Evolutionary conservation across 1,140 invertebrate genomes (phyloP), one percentile per base, ranked within the genome.

Genomic region (Drosophila repleta): DNA sequence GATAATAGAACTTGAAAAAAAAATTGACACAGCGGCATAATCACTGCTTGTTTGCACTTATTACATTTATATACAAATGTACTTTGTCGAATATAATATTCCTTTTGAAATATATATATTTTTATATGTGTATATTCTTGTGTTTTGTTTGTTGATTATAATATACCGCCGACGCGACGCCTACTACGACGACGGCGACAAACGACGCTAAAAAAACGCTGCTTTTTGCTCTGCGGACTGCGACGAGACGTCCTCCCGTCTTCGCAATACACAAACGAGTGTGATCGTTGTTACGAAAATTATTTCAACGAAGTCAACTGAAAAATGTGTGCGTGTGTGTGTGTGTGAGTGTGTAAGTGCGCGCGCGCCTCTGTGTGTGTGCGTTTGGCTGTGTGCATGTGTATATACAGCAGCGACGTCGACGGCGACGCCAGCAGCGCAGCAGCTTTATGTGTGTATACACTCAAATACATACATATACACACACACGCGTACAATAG

Each of bases 241-340:
- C 73, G 76, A 64, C 66, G 69, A 60, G 70, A 88, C 83, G 83
- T 85, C 87, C 82, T 81, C 76, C 82, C 87, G 88, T 82, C 83
- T 81, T 83, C 76, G 88, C 87, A 90, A 90, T 85, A 90, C 76
- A 82, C 72, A 90, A 87, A 90, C 79, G 81, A 90, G 84, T 90
- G 90, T 84, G 90, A 91, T 91, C 90, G 90, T 91, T 89, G 85
- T 91, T 84, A 90, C 88, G 88, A 90, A 90, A 90, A 90, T 89
- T 89, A 90, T 89, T 91, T 88, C 76, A 76, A 81, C 90, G 85
- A 87, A 91, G 88, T 90, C 88, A 79, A 87, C 83, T 82, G 83
- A 83, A 87, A 87, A 88, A 79, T 88, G 72, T 88, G 71, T 82
- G 71, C 75, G 74, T 35, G 48, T 51, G 49, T 37, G 20, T 58